phyloP scores from a whole-genome alignment of 2,797 vertebrate genomes.

The Hippocampus kuda region DNA sequence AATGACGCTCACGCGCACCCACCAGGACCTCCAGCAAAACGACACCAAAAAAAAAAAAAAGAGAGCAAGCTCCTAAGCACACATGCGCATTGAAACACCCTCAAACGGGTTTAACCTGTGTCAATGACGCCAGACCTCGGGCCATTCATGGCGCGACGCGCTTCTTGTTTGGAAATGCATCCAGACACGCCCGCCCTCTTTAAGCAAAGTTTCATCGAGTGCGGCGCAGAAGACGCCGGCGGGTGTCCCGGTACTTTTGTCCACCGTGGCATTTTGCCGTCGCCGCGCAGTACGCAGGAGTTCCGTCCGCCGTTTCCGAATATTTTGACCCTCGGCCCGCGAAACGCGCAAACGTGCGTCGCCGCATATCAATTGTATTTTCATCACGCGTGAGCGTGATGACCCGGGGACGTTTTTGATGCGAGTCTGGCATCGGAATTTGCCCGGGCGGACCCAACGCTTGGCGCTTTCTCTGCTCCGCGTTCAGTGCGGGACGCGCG shows the following conservation, averaged over 20 bases:
- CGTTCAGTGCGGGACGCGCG: too few species aligned
- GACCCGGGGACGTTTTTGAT: too few species aligned
- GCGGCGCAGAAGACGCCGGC: too few species aligned
- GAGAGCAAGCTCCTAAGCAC: neutral
- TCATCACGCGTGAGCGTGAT: too few species aligned
- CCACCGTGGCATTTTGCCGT: neutral
- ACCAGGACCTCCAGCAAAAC: neutral
- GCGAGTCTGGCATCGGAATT: too few species aligned
- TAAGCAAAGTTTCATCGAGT: neutral
- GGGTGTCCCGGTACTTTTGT: neutral
- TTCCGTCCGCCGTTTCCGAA: too few species aligned
- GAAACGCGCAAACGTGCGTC: too few species aligned
- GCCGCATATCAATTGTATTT: too few species aligned
- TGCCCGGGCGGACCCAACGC: too few species aligned
- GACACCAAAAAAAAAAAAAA: neutral
- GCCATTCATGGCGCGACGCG: neutral
- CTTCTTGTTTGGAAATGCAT: neutral
- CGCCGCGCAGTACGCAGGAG: too few species aligned
- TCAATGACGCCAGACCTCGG: neutral
- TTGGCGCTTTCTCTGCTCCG: too few species aligned
- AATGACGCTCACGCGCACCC: slow-evolving; percentile 2
- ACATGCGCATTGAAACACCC: neutral
- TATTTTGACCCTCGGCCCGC: too few species aligned
- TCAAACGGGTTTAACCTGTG: slow-evolving; percentile 1
- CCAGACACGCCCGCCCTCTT: neutral